Base-by-base conservation (phyloP, 2,113 vertebrate species). In the Platichthys flesus region DNA sequence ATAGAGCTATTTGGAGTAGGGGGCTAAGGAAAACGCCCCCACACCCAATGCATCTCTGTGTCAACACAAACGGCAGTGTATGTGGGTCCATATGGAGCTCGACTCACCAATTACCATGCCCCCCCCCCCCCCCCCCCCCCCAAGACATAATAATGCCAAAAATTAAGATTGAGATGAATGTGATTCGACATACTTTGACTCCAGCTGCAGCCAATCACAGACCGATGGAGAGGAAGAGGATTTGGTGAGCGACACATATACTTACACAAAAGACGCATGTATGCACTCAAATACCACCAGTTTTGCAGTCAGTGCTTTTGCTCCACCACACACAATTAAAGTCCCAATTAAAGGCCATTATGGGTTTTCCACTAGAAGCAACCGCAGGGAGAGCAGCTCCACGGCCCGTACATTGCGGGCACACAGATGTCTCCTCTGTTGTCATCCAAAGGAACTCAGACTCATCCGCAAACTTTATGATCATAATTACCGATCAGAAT, bases 321-420 rank as follows among this genome's bases (percentile, higher is more conserved):
- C 91, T 91, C 59, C 78, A 91, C 91, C 93, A 81, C 88, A 91
- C 89, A 93, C 90, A 93, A 92, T 93, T 93, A 93, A 91, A 91
- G 89, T 92, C 82, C 91, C 91, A 93, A 93, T 93, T 93, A 93
- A 93, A 88, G 86, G 67, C 91, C 91, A 93, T 94, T 93, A 93
- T 90, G 88, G 92, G 74, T 93, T 91, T 92, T 90, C 91, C 90
- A 90, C 90, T 86, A 76, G 88, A 83, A 76, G 76, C 77, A 51
- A 91, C 91, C 92, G 75, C 89, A 91, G 79, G 86, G 82, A 77
- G 88, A 90, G 74, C 77, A 88, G 82, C 85, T 84, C 88, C 82
- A 74, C 42, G 71, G 85, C 74, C 79, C 67, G 77, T 79, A 78
- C 84, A 82, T 90, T 93, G 90, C 72, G 90, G 89, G 87, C 88